Conservation (phyloP, 1,140 invertebrate genomes). For the Drosophila ananassae region DNA sequence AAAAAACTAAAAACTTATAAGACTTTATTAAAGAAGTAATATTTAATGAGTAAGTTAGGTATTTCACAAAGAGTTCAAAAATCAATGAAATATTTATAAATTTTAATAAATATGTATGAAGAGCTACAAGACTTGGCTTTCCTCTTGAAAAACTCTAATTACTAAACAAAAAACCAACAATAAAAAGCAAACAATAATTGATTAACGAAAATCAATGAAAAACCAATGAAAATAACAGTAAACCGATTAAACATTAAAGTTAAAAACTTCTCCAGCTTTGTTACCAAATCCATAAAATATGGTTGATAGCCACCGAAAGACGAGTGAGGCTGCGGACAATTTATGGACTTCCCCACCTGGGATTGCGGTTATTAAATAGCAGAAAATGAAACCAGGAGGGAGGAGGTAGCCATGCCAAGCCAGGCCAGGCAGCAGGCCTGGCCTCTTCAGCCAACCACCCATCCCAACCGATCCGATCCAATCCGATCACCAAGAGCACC, state of each 20-base stretch:
- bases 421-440: too few species aligned
- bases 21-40: neutral
- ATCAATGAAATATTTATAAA: too few species aligned
- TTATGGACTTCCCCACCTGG: constrained; percentile 49
- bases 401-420: neutral
- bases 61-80: too few species aligned
- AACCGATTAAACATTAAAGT: constrained; percentile 7
- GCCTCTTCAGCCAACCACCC: constrained; percentile 5
- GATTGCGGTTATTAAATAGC: constrained; percentile 66
- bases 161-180: too few species aligned
- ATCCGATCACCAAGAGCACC: neutral
- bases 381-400: constrained; percentile 50
- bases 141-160: too few species aligned
- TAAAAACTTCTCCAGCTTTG: constrained; percentile 5
- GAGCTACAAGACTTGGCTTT: too few species aligned
- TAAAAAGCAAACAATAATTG: neutral
- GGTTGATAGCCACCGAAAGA: constrained; percentile 5
- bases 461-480: neutral
- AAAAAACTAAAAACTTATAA: too few species aligned
- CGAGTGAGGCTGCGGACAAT: constrained; percentile 39
- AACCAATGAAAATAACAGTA: constrained; percentile 5
- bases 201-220: constrained; percentile 6
- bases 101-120: too few species aligned
- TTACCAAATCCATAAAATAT: constrained; percentile 40
- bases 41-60: too few species aligned